Percentiles rank a stretch among this genome's conserved stretches.
Evolutionary conservation across 92 coral and sea anemone species (phyloP).

Genomic region (Palythoa heliodiscus): DNA sequence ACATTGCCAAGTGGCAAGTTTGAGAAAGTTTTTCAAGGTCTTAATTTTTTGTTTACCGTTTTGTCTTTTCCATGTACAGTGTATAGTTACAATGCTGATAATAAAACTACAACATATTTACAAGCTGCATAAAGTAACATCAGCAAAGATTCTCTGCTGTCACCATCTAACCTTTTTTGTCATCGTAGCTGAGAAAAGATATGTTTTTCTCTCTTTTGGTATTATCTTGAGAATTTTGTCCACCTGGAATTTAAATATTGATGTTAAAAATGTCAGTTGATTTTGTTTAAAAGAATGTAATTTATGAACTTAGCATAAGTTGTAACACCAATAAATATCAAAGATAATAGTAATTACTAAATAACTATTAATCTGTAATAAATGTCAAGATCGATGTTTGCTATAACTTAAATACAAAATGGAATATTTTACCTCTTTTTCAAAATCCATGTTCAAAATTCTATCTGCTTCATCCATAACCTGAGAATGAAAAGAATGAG

Average conservation of each 20-base stretch:
- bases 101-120: neutral
- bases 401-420: too few relatives aligned
- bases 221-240: constrained; percentile 93
- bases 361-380: too few relatives aligned
- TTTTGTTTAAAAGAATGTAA: too few relatives aligned
- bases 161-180: constrained; percentile 80
- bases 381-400: too few relatives aligned
- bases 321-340: too few relatives aligned
- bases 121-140: neutral
- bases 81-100: neutral
- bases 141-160: neutral
- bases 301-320: too few relatives aligned
- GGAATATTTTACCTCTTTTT: constrained; percentile 70
- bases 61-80: too few relatives aligned
- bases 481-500: constrained; percentile 31
- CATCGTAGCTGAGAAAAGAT: constrained; percentile 97
- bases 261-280: too few relatives aligned
- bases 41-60: too few relatives aligned
- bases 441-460: constrained; percentile 97
- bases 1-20: too few relatives aligned
- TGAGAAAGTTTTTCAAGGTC: too few relatives aligned
- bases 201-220: constrained; percentile 94
- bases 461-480: constrained; percentile 99
- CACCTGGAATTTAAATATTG: constrained; percentile 52
- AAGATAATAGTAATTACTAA: too few relatives aligned